Evolutionary conservation across 1,140 invertebrate species (phyloP).

Genomic region (Brachionus sp.): DNA sequence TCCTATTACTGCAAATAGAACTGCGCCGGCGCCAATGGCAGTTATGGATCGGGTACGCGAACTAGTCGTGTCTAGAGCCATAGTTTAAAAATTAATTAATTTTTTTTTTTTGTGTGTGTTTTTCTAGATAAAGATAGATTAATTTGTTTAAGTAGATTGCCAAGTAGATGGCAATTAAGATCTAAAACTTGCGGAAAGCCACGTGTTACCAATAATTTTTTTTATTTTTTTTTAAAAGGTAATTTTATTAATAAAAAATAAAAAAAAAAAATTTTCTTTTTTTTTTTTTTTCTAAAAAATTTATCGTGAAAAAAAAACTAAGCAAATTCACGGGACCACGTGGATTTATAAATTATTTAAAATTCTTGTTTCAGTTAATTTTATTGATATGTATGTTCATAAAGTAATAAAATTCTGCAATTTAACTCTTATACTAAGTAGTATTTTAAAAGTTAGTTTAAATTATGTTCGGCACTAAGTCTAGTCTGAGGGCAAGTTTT

Average conservation of each 20-base stretch:
- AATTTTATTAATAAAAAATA: background rate
- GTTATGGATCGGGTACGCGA: slow-evolving; percentile 33
- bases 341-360: slow-evolving; percentile 6
- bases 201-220: background rate
- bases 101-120: background rate
- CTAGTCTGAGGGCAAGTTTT: background rate
- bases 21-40: slow-evolving; percentile 40
- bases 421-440: background rate
- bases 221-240: background rate
- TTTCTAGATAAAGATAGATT: background rate
- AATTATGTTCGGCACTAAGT: background rate
- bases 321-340: background rate
- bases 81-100: slow-evolving; percentile 34
- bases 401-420: background rate
- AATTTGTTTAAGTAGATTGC: background rate
- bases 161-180: background rate
- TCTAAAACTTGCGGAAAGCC: background rate
- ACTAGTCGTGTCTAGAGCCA: slow-evolving; percentile 45
- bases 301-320: background rate
- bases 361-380: background rate
- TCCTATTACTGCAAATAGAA: slow-evolving; percentile 28
- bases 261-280: background rate
- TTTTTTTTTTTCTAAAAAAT: too few relatives aligned
- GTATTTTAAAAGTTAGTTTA: slow-evolving; percentile 3
- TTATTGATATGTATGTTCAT: background rate